These are phyloP conservation scores for Drosophila melanosoma DNA, from an alignment of 2,888 invertebrate species.

Conservation along the genomic window DNA sequence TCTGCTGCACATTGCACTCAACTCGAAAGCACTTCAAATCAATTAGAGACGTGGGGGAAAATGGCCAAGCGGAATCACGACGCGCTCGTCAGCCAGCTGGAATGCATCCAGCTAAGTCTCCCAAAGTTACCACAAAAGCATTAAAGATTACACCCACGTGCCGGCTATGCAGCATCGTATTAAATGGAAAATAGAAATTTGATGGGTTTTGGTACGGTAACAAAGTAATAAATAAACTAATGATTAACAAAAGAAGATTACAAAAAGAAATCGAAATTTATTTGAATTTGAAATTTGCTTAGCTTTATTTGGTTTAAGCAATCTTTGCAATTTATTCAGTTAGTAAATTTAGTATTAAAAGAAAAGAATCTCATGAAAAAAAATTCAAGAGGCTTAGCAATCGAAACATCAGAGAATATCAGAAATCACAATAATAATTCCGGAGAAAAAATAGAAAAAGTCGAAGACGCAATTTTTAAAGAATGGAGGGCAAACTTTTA, in stretches of 20 bases:
- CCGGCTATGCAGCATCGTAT: neutral
- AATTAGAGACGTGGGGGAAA: constrained; percentile 52
- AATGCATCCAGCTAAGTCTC: constrained; percentile 12
- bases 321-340: neutral
- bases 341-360: neutral
- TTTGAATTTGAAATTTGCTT: neutral
- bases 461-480: neutral
- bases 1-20: neutral
- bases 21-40: constrained; percentile 59
- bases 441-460: neutral
- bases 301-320: no score
- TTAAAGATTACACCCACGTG: constrained; percentile 2
- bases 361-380: neutral
- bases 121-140: constrained; percentile 1
- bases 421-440: neutral
- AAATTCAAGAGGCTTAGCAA: neutral
- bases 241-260: neutral
- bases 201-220: no score
- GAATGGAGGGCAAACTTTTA: neutral
- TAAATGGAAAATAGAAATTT: neutral
- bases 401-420: neutral
- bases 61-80: constrained; percentile 33
- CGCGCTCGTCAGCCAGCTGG: constrained; percentile 21
- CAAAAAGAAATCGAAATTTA: neutral
- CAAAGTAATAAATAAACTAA: no score